These are phyloP conservation scores for Poecilia latipinna DNA, from an alignment of 2,113 vertebrate species.

Conservation along the genomic window DNA sequence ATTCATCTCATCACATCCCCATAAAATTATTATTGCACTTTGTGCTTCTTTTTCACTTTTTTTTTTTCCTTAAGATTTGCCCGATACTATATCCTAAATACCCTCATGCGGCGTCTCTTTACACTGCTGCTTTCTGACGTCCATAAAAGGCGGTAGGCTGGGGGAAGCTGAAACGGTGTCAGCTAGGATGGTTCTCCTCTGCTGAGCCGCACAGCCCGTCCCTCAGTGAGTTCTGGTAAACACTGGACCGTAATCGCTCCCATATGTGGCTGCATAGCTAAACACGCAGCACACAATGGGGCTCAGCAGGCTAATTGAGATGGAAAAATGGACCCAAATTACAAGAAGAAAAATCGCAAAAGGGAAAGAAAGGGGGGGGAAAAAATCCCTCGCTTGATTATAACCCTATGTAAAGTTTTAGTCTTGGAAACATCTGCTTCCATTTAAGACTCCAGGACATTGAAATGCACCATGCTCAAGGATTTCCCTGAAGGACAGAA, in stretches of 20 bases:
- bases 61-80: background rate
- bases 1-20: no score
- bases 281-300: slow-evolving; percentile 50
- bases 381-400: slow-evolving; percentile 71
- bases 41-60: background rate
- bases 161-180: slow-evolving; percentile 30
- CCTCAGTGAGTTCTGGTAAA: slow-evolving; percentile 73
- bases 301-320: slow-evolving; percentile 58
- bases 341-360: slow-evolving; percentile 61
- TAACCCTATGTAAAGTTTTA: slow-evolving; percentile 76
- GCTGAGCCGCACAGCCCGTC: slow-evolving; percentile 55
- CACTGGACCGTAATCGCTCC: slow-evolving; percentile 77
- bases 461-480: slow-evolving; percentile 62
- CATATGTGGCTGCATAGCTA: slow-evolving; percentile 78
- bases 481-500: slow-evolving; percentile 64
- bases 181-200: slow-evolving; percentile 44
- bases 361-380: background rate
- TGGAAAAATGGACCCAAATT: slow-evolving; percentile 74
- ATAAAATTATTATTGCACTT: background rate
- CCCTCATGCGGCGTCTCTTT: background rate
- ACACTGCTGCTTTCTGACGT: background rate
- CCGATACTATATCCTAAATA: background rate
- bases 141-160: slow-evolving; percentile 38
- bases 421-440: slow-evolving; percentile 79
- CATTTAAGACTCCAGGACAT: slow-evolving; percentile 80